A percentile compares a stretch with the other conserved stretches of the same genome.
These are phyloP conservation scores for Pedetes capensis DNA, from an alignment of 2,113 vertebrate species.

Conservation along the genomic window DNA sequence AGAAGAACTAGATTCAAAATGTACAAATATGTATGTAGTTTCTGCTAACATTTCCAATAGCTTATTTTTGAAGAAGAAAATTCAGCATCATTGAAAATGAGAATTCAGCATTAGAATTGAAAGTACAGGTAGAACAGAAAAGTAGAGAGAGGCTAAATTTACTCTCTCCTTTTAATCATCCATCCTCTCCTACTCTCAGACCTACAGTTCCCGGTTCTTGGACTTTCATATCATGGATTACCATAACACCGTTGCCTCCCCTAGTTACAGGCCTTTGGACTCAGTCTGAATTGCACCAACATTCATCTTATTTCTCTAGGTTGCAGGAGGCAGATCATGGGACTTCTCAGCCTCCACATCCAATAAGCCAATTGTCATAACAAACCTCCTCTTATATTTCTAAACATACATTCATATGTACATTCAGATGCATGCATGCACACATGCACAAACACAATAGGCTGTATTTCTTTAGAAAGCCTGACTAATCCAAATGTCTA, in stretches of 20 bases:
- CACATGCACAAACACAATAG: too few relatives aligned
- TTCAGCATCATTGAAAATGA: neutral
- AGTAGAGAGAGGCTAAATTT: too few relatives aligned
- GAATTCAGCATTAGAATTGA: neutral
- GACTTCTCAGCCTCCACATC: too few relatives aligned
- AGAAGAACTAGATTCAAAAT: neutral
- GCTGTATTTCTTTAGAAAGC: neutral
- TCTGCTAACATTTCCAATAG: neutral
- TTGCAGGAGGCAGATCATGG: neutral
- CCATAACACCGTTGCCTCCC: fast-evolving
- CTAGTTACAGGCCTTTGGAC: neutral
- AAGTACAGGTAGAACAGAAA: too few relatives aligned
- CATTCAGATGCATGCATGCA: too few relatives aligned
- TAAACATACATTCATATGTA: too few relatives aligned
- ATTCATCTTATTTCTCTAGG: neutral
- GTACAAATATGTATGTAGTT: neutral
- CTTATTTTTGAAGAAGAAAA: neutral
- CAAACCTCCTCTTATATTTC: too few relatives aligned
- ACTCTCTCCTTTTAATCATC: too few relatives aligned
- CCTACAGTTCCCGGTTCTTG: neutral
- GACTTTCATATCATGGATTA: neutral
- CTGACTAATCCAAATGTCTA: neutral
- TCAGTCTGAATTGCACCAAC: neutral
- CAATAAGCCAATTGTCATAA: neutral
- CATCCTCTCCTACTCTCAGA: neutral